Base-by-base conservation (phyloP, 2,797 vertebrate species). In the Brachyrhaphis roseni region DNA sequence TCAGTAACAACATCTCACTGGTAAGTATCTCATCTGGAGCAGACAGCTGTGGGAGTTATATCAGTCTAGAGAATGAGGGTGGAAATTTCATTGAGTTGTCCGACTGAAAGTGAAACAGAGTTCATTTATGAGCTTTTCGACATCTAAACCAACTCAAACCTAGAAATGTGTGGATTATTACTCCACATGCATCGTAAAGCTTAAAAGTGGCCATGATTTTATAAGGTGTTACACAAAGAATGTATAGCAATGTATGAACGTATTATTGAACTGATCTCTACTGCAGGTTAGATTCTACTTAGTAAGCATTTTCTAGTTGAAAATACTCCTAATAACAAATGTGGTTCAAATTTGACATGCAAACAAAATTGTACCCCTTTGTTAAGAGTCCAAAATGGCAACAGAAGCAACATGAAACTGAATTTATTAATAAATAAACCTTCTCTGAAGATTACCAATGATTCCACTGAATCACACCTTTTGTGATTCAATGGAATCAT, bases 1-100 rank as follows among this genome's bases (percentile, higher is more conserved):
- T 78, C 46, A 81, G 46, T 71, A 87, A 83, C 11, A 23, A 70
- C 78, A 68, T 84, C 43, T 76, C 26, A 43, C 62, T 75, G 76
- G 76, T 71, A 43, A 70, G 66, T 71, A 43, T 71, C 13, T 45
- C 39, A 71, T 45, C 39, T 71, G 26, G 23, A 71, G 68, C 10
- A 70, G 23, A 45, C 39, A 45, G 41, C 23, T 71, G 26, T 43
- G 26, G 68, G 26, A 71, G 26, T 43, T 20, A 26, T 26, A 26
- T 68, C 10, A 68, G 39, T 45, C 43, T n/a, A 11, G 68, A 71
- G 39, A 45, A 45, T 71, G 68, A 71, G 41, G 15, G 41, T 15
- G 39, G 41, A 45, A 71, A 26, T 45, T 26, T 45, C 11, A 7
- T 15, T 13, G 26, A 71, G 41, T 13, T 28, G 12, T n/a, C 68